Evolutionary conservation across 2,888 invertebrate genomes (phyloP), one percentile per base, ranked within the genome.

Genomic region (Sinodicranocentrus sp.): DNA sequence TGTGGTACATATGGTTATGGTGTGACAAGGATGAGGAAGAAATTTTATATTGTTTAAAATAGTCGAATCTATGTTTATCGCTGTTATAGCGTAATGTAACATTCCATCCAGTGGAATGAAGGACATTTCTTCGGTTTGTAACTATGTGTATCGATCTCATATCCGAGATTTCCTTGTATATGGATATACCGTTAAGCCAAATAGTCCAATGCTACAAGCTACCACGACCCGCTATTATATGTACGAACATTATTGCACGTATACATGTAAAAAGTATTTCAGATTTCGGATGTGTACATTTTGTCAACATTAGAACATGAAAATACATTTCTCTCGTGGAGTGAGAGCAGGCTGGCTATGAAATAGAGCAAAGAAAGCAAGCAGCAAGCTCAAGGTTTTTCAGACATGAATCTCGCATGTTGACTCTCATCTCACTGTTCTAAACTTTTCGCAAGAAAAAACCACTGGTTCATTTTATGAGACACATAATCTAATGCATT

Each of bases 351-450:
- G n/a, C n/a, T n/a, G n/a, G n/a, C n/a, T n/a, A 33, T 10, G 33
- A 33, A 33, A 33, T 33, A 44, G 75, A 75, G 65, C 75, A 73
- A 44, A 48, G 61, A 54, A 75, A 44, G n/a, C 48, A 75, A 75
- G 44, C 48, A 63, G 63, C 75, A 75, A 75, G 75, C 75, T 75
- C 75, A 75, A 75, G 75, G 75, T 28, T 65, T 33, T 33, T 33
- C 33, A 6, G 33, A 33, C 3, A 33, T 33, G 33, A 33, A 33
- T 33, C 33, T 33, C 33, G n/a, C n/a, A n/a, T n/a, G n/a, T n/a
- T n/a, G n/a, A n/a, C n/a, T n/a, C n/a, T n/a, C n/a, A n/a, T n/a
- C n/a, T n/a, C 6, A 43, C 6, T 43, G 43, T 13, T 43, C 6
- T 43, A 43, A 43, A 43, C 13, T 43, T 43, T 43, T 6, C 43